These are phyloP conservation scores for Brenthis ino DNA, from an alignment of 2,888 invertebrate genomes.

Conservation along the genomic window DNA sequence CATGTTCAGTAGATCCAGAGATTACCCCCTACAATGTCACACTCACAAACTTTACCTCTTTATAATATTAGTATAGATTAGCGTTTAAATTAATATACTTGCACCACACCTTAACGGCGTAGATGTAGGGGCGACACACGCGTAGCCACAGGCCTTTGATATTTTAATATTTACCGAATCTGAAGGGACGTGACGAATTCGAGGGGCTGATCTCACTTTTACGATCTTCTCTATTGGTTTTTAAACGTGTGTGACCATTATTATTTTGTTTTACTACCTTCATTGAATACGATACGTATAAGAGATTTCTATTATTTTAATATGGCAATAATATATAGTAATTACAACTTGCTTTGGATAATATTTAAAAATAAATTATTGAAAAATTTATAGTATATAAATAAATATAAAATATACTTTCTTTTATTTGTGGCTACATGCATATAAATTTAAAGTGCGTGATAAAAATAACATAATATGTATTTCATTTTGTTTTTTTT, in stretches of 20 bases:
- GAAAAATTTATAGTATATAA: no score
- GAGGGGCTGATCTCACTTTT: slow-evolving; percentile 30
- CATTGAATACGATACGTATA: background rate
- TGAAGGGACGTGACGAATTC: slow-evolving; percentile 39
- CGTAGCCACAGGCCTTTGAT: slow-evolving; percentile 59
- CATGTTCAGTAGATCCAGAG: no score
- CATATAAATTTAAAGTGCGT: no score
- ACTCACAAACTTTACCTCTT: no score
- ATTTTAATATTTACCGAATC: slow-evolving; percentile 52
- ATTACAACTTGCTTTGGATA: no score
- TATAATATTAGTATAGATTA: no score
- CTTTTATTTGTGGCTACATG: no score
- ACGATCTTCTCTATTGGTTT: slow-evolving; percentile 29
- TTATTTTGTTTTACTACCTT: slow-evolving; percentile 2
- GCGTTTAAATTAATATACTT: slow-evolving; percentile 31
- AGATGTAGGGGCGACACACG: slow-evolving; percentile 52
- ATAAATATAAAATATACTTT: no score
- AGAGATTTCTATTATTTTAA: background rate
- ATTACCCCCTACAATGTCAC: no score
- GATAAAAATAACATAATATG: no score
- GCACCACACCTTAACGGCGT: slow-evolving; percentile 44
- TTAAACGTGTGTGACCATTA: slow-evolving; percentile 25
- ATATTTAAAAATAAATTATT: no score
- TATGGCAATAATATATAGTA: background rate
- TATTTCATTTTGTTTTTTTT: no score